Evolutionary conservation across 2,113 vertebrate species (phyloP).

Genomic region (Chlorodrepanis virens): DNA sequence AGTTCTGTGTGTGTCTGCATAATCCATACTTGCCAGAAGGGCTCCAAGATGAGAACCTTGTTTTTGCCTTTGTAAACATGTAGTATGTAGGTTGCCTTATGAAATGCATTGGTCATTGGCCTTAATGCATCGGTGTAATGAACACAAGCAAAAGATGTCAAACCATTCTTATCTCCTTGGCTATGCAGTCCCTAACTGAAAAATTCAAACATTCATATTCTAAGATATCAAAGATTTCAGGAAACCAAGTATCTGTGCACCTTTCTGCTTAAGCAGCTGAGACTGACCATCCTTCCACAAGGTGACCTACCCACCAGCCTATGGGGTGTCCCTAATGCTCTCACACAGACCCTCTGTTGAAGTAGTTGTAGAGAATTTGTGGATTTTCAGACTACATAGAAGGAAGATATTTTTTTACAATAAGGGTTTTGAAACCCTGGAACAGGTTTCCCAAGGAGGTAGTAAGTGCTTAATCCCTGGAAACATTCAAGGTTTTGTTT

Average conservation of each 20-base stretch:
- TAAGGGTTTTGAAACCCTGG: not conserved
- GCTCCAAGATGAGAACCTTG: not conserved
- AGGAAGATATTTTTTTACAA: not conserved
- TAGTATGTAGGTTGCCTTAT: not conserved
- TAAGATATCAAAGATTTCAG: not conserved
- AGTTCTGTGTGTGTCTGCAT: not conserved
- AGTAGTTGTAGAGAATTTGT: not conserved
- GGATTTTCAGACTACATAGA: not conserved
- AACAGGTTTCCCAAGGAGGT: not conserved
- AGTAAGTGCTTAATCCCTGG: not conserved
- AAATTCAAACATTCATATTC: not conserved
- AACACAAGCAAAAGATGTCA: not conserved
- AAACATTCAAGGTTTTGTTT: not conserved
- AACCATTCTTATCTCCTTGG: not conserved
- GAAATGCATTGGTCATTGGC: not conserved
- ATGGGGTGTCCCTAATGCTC: fast-evolving
- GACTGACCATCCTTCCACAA: not conserved
- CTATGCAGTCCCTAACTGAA: not conserved
- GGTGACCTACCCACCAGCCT: not conserved
- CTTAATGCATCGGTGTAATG: not conserved
- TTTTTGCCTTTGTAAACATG: not conserved
- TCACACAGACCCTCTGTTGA: not conserved
- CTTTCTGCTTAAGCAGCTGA: not conserved
- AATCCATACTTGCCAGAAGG: not conserved
- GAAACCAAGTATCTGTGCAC: not conserved